These are phyloP conservation scores for Mesochorus sp. DNA, from an alignment of 2,888 invertebrate species.

Conservation along the genomic window DNA sequence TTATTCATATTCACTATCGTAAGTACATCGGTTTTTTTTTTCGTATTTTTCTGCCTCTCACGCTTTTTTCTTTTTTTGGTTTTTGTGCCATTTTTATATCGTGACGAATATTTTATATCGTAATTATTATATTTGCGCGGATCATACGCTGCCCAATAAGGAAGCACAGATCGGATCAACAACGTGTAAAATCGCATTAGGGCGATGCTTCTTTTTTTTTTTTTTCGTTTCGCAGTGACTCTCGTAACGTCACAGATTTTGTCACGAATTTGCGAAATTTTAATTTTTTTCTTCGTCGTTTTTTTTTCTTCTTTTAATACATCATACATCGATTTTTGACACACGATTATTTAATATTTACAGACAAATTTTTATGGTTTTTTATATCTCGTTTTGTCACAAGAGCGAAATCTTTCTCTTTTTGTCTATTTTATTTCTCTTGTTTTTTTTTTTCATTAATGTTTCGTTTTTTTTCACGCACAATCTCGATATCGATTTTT, in stretches of 20 bases:
- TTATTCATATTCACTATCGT: constrained; percentile 53
- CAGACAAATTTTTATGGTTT: too few species aligned
- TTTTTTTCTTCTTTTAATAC: neutral
- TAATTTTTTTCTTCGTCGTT: neutral
- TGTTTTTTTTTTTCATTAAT: too few species aligned
- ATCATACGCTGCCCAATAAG: constrained; percentile 21
- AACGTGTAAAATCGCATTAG: constrained; percentile 35
- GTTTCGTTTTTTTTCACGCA: neutral
- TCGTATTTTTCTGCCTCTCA: constrained; percentile 5
- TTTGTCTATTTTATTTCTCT: too few species aligned
- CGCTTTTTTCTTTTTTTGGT: neutral
- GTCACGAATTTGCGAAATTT: constrained; percentile 8
- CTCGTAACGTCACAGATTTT: neutral
- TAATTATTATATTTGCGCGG: neutral
- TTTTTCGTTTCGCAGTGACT: neutral
- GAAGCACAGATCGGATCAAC: constrained; percentile 44
- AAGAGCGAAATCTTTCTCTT: too few species aligned
- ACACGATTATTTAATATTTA: too few species aligned
- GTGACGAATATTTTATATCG: constrained; percentile 16
- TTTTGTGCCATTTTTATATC: too few species aligned
- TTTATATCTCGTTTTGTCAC: too few species aligned
- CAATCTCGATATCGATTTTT: constrained; percentile 10
- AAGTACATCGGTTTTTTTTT: constrained; percentile 22
- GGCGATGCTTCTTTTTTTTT: neutral
- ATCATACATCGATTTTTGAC: neutral